A percentile compares a stretch with the other conserved stretches of the same genome.
Conservation (phyloP, 2,888 invertebrate genomes). For the Choreutis nemorana region DNA sequence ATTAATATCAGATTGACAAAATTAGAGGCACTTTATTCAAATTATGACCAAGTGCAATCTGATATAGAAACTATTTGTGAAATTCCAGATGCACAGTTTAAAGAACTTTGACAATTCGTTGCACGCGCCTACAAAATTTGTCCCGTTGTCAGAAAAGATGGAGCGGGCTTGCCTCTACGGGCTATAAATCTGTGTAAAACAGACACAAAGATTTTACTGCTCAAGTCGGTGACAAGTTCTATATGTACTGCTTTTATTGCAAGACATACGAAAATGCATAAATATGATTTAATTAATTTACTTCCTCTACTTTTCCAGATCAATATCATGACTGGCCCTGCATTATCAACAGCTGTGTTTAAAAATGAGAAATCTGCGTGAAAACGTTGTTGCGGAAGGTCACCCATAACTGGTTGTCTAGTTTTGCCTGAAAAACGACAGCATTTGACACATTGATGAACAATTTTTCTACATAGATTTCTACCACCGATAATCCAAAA, state of each 20-base stretch:
- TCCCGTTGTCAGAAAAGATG: conserved; percentile 14
- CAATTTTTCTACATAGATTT: neutral
- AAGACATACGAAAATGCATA: conserved; percentile 15
- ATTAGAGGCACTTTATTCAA: conserved; percentile 7
- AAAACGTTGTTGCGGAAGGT: conserved; percentile 2
- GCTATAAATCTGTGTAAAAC: conserved; percentile 10
- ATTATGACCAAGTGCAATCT: conserved; percentile 8
- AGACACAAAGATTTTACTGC: conserved; percentile 9
- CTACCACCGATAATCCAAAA: neutral
- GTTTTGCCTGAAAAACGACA: neutral
- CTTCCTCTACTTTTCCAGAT: conserved; percentile 14
- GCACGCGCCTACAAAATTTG: conserved; percentile 11
- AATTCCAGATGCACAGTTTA: conserved; percentile 7
- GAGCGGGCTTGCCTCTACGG: conserved; percentile 11
- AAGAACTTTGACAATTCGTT: conserved; percentile 5
- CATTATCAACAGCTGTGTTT: conserved; percentile 7
- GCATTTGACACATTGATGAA: neutral
- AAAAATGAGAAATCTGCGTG: neutral
- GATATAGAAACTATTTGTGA: conserved; percentile 8
- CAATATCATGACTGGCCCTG: conserved; percentile 13
- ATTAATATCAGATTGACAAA: conserved; percentile 5
- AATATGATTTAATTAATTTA: conserved; percentile 10
- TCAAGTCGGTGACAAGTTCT: conserved; percentile 12
- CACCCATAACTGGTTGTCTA: conserved; percentile 2
- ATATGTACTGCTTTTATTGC: conserved; percentile 13